These are phyloP conservation scores for Saccostrea echinata DNA, from an alignment of 1,140 invertebrate species.

Conservation along the genomic window DNA sequence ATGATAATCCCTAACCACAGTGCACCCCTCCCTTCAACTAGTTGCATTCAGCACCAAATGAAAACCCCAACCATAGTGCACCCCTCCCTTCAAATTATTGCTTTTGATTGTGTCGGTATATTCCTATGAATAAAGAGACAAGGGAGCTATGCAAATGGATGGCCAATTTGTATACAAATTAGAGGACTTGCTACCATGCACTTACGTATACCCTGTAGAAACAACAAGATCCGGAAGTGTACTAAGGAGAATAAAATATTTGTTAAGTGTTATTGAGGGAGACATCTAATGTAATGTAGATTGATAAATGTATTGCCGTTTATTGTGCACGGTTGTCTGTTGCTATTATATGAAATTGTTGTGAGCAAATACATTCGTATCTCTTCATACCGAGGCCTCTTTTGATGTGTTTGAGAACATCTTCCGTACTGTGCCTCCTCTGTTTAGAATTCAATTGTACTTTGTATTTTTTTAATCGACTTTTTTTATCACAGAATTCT, in stretches of 20 bases:
- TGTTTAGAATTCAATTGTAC: background rate
- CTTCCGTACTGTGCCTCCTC: background rate
- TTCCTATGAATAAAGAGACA: no score
- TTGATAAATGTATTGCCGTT: background rate
- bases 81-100: no score
- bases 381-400: background rate
- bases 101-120: no score
- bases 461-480: background rate
- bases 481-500: background rate
- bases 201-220: background rate
- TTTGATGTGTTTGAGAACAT: background rate
- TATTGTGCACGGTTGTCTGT: constrained; percentile 12
- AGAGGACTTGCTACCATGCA: background rate
- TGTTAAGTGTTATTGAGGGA: constrained; percentile 26
- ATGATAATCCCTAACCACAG: no score
- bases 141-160: background rate
- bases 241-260: background rate
- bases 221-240: background rate
- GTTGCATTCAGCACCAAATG: no score
- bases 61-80: no score
- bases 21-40: no score
- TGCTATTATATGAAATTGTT: background rate
- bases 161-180: background rate
- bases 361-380: constrained; percentile 3
- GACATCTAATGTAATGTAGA: background rate